phyloP scores from a whole-genome alignment of 2,113 vertebrate species.

The Mionectes macconnelli region DNA sequence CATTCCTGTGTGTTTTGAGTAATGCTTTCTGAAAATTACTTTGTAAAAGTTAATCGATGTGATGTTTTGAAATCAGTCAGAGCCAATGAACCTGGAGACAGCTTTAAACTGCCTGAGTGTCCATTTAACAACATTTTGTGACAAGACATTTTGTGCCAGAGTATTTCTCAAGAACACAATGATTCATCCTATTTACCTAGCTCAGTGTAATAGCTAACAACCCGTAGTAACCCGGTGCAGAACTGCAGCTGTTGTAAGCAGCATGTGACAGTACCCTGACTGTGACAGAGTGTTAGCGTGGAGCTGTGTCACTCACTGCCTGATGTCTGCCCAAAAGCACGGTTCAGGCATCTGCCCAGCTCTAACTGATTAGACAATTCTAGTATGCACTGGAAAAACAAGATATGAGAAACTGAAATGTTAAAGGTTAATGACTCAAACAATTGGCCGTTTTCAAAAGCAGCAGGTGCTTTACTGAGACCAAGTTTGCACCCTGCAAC shows the following conservation, averaged over 20 bases:
- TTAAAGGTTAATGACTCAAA: not conserved
- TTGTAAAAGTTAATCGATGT: not conserved
- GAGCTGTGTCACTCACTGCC: not conserved
- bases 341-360: not conserved
- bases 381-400: not conserved
- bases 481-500: not conserved
- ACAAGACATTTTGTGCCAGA: not conserved
- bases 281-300: not conserved
- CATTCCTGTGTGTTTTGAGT: not conserved
- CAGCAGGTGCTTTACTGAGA: not conserved
- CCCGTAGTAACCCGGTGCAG: rapidly evolving
- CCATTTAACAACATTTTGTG: not conserved
- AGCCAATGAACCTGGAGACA: not conserved
- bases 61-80: not conserved
- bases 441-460: rapidly evolving
- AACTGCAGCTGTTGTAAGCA: not conserved
- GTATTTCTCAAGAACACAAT: not conserved
- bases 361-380: not conserved
- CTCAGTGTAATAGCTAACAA: not conserved
- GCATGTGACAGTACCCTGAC: not conserved
- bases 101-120: not conserved
- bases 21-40: not conserved
- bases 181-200: not conserved
- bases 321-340: not conserved
- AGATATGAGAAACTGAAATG: not conserved